Base-by-base conservation (phyloP, 2,888 invertebrate species). In the Pilophorus perplexus region DNA sequence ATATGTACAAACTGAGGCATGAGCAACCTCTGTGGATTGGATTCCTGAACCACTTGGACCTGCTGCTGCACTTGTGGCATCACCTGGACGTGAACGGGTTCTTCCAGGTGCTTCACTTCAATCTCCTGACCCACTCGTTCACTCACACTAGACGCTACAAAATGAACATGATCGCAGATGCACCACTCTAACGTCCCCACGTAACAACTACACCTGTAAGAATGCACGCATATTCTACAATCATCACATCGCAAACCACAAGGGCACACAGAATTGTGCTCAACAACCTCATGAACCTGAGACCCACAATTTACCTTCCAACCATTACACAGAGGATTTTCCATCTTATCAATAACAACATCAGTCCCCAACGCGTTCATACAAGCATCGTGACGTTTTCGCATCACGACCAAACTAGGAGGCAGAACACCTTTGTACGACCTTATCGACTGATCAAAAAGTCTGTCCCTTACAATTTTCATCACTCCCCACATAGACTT, bases 401-500 rank as follows among this genome's bases (percentile, higher is more conserved):
- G 27, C 8, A 64, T 16, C 1, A 22, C 8, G 10, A 12, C 27
- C 52, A 64, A 18, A n/a, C 48, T 38, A 2, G 14, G 8, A 2
- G 52, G 25, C 5, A 50, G 10, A 5, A 52, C 10, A 14, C 40
- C 16, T 52, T 52, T 64, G 22, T 64, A 18, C 8, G 52, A 27
- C 10, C 25, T 16, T 8, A 64, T 64, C 16, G 52, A 54, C 20
- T 64, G 48, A 5, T 64, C 64, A 37, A 52, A 52, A 12, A 64
- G 18, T 50, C 37, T 64, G 16, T 64, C 64, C 40, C 52, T 65
- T 59, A 42, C 18, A 14, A 54, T 5, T 57, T 67, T 68, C 60
- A 72, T 68, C 4, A 71, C 23, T 6, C 65, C 70, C 60, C 60
- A 33, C 18, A 72, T 54, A 33, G 69, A 62, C 54, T 68, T 71